Base-by-base conservation (phyloP, 1,140 invertebrate species). In the Halictus rubicundus region DNA sequence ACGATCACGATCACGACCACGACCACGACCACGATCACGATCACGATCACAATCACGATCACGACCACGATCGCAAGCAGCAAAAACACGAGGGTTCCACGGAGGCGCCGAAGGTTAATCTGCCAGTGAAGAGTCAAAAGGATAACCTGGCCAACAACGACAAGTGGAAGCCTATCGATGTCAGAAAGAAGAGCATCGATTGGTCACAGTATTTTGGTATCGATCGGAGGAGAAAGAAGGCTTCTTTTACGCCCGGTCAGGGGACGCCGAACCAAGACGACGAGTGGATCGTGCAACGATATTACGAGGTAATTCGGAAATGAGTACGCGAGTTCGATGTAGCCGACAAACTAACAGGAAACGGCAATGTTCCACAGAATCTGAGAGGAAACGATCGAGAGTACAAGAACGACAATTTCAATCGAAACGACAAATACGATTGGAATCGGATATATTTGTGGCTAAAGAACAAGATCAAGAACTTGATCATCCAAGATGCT, bases 191-290 rank as follows among this genome's bases (percentile, higher is more conserved):
- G 90, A 96, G 96, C 16, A 95, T 97, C 54, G 95, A 97, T 83
- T 97, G 96, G 97, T 96, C 96, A 0, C 95, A 97, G 68, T 97
- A 97, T 84, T 97, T 97, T 87, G 97, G 97, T 0, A 94, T 97
- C 65, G 96, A 97, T 90, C 95, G 96, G 71, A 95, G 96, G 79
- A 95, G 94, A 91, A 96, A 95, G 86, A 96, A 96, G 84, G 94
- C 95, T 12, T 75, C 80, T 1, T 85, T 92, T 21, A 63, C 86
- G 8, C 87, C 88, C 0, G 86, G 85, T 25, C 91, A 89, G 5
- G 91, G 79, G 2, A 90, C 87, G 0, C 91, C 92, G 66, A 91
- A 93, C 66, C 91, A 94, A 80, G 92, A 95, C 59, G 93, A 94
- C 65, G 94, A 95, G 72, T 95, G 94, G 93, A 90, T 95, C 54